These are phyloP conservation scores for Phainopepla nitens DNA, from an alignment of 2,113 vertebrate genomes.

Conservation along the genomic window DNA sequence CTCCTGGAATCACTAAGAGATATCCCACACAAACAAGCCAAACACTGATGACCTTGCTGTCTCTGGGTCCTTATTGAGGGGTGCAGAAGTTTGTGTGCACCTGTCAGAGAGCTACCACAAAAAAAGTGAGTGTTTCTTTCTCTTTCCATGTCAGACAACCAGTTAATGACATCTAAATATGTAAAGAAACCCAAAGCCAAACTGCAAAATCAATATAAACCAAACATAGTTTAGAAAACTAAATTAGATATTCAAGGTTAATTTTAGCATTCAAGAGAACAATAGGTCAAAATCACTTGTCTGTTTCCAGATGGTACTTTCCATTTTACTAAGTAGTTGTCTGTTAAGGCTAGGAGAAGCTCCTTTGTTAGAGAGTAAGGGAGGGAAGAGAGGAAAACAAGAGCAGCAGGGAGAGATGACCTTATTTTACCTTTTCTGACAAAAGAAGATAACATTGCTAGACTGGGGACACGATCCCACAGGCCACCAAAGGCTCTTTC, in stretches of 20 bases:
- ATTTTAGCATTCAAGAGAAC: constrained; percentile 29
- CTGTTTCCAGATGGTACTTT: neutral
- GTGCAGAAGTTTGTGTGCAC: neutral
- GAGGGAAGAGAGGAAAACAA: neutral
- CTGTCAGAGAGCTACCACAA: neutral
- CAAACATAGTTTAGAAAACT: constrained; percentile 41
- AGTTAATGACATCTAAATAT: constrained; percentile 13
- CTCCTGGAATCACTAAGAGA: neutral
- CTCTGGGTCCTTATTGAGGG: neutral
- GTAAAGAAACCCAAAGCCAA: constrained; percentile 7
- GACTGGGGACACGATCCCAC: neutral
- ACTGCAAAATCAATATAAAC: constrained; percentile 43
- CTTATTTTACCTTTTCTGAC: neutral
- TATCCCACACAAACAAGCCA: neutral
- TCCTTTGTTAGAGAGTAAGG: neutral
- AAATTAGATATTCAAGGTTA: constrained; percentile 11
- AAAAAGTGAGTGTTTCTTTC: neutral
- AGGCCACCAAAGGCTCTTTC: neutral
- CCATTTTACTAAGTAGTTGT: neutral
- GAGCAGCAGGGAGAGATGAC: neutral
- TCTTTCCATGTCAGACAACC: neutral
- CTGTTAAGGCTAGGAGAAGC: neutral
- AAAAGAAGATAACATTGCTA: neutral
- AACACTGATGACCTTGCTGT: neutral
- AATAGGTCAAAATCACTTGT: neutral